Conservation (phyloP, 2,797 vertebrate genomes). For the Sebastes elongatus region DNA sequence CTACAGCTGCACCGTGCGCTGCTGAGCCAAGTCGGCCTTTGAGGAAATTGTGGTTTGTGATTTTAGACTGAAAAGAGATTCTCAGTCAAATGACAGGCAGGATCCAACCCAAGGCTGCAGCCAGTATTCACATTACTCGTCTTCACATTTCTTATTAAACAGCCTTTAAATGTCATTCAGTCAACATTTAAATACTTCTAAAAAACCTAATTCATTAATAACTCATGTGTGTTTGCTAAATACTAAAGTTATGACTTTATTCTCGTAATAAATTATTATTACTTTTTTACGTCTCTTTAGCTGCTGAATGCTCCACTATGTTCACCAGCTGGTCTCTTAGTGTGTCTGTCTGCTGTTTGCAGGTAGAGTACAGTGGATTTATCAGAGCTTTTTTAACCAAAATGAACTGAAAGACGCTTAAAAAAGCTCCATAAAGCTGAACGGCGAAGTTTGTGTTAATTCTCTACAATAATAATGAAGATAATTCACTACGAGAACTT, state of each 20-base stretch:
- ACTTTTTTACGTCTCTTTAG: too few species aligned
- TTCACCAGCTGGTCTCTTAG: too few species aligned
- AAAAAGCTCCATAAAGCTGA: neutral
- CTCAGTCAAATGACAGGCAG: neutral
- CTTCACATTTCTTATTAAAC: neutral
- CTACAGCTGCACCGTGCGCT: neutral
- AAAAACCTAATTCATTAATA: neutral
- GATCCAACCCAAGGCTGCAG: neutral
- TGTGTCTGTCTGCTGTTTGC: too few species aligned
- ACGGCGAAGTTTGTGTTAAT: neutral
- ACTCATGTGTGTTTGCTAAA: neutral
- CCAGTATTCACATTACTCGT: neutral
- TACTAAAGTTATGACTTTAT: too few species aligned
- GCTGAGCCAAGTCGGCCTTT: slow-evolving; percentile 4
- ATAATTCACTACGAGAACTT: neutral
- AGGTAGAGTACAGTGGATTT: too few species aligned
- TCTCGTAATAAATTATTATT: too few species aligned
- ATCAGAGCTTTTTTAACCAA: neutral
- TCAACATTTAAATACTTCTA: neutral
- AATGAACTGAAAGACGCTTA: neutral
- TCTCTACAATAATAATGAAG: neutral
- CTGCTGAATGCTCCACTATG: too few species aligned
- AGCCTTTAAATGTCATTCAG: neutral
- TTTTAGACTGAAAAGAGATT: slow-evolving; percentile 18
- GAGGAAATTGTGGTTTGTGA: slow-evolving; percentile 48